Percentiles rank a stretch among this genome's conserved stretches.
phyloP scores from a whole-genome alignment of 2,113 vertebrate species.

The Penelope pileata region DNA sequence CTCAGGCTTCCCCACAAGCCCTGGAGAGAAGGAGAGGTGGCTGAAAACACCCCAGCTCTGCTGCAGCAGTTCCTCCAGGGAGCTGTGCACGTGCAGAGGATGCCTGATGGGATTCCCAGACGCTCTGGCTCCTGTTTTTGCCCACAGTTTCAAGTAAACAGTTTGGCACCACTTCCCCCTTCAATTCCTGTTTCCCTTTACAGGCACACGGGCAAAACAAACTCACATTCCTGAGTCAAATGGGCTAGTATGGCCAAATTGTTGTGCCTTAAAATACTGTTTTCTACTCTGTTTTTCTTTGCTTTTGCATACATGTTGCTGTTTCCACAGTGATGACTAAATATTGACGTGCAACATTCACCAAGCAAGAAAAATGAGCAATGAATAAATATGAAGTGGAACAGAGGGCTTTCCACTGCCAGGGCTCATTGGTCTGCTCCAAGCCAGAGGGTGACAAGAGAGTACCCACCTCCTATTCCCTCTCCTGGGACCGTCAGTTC shows the following conservation, averaged over 20 bases:
- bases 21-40: neutral
- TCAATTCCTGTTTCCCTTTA: conserved; percentile 53
- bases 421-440: neutral
- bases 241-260: neutral
- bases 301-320: neutral
- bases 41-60: neutral
- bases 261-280: conserved; percentile 7
- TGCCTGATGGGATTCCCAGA: conserved; percentile 31
- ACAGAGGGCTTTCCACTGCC: neutral
- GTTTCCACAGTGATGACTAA: conserved; percentile 54
- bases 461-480: neutral
- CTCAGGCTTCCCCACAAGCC: neutral
- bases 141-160: conserved; percentile 26
- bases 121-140: conserved; percentile 15
- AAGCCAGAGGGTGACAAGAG: neutral
- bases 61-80: neutral
- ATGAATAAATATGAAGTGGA: conserved; percentile 17
- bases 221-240: conserved; percentile 15
- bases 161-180: conserved; percentile 29
- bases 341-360: conserved; percentile 46
- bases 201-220: neutral
- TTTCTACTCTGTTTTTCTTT: neutral
- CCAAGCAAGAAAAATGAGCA: conserved; percentile 42
- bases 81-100: neutral
- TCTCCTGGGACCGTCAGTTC: neutral